These are phyloP conservation scores for Aphelocoma californica DNA, from an alignment of 2,797 vertebrate genomes.

Conservation along the genomic window DNA sequence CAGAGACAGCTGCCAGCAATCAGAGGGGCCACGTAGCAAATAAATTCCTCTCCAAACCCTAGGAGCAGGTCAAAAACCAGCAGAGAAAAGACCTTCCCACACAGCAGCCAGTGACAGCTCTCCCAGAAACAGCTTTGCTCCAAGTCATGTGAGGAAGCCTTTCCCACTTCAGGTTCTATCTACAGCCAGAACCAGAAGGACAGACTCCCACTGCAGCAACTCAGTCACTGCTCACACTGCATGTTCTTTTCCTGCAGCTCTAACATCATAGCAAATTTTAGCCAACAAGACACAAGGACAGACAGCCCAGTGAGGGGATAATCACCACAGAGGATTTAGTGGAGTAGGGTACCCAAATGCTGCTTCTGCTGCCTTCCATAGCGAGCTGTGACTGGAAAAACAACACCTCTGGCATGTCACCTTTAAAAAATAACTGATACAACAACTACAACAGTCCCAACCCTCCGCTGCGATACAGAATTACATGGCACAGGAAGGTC, in stretches of 20 bases:
- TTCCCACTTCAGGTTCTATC: not conserved
- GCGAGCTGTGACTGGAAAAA: not conserved
- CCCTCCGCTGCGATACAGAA: not conserved
- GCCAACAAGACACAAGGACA: not conserved
- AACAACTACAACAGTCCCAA: not conserved
- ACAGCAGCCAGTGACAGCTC: not conserved
- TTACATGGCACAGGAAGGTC: not conserved
- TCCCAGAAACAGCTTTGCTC: not conserved
- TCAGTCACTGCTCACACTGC: not conserved
- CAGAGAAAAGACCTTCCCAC: conserved; percentile 37
- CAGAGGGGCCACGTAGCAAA: not conserved
- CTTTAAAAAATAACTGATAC: conserved; percentile 2
- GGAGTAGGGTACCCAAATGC: not conserved
- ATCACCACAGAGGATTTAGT: not conserved
- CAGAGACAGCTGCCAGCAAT: not conserved
- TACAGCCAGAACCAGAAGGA: not conserved
- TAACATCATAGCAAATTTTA: not conserved
- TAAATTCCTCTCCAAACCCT: not conserved
- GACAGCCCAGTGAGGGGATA: not conserved
- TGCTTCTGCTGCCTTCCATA: not conserved
- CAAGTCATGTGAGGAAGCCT: not conserved
- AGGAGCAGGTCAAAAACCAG: conserved; percentile 23
- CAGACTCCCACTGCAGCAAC: not conserved
- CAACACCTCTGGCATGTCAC: not conserved
- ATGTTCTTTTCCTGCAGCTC: not conserved